Evolutionary conservation across 2,797 vertebrate species (phyloP).

Genomic region (Premnoplex brunnescens): DNA sequence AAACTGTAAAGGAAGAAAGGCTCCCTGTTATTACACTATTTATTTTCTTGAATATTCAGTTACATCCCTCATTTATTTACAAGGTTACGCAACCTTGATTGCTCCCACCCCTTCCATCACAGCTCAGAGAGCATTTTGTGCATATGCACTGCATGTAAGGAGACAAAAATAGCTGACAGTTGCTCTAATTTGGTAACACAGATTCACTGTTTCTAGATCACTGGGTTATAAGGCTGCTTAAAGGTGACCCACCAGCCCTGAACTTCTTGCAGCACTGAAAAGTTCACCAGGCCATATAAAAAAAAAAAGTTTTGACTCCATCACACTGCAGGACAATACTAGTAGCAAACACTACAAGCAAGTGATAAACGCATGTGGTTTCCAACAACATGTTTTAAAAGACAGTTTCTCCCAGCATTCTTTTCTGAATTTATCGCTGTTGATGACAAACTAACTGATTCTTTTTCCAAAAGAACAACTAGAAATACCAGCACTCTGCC

Average conservation of each 20-base stretch:
- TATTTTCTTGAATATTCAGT: not conserved
- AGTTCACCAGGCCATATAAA: not conserved
- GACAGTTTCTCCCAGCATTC: not conserved
- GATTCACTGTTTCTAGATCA: constrained; percentile 28
- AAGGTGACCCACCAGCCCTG: constrained; percentile 26
- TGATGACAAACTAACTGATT: not conserved
- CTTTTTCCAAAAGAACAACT: not conserved
- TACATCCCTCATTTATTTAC: not conserved
- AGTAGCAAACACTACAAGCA: not conserved
- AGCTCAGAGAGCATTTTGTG: constrained; percentile 9
- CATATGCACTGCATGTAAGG: not conserved
- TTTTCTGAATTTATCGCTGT: not conserved
- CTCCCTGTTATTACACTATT: rapidly evolving
- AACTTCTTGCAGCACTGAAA: not conserved
- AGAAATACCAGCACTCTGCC: not conserved
- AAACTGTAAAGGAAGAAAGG: not conserved
- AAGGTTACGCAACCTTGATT: not conserved
- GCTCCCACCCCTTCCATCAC: not conserved
- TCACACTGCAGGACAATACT: not conserved
- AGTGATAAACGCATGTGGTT: not conserved
- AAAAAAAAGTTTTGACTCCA: not conserved
- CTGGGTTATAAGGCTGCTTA: constrained; percentile 1
- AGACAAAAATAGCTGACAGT: constrained; percentile 27
- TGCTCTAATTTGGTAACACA: constrained; percentile 16
- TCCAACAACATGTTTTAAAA: not conserved